These are phyloP conservation scores for Drosophila niveifrons DNA, from an alignment of 2,888 invertebrate species.

Conservation along the genomic window DNA sequence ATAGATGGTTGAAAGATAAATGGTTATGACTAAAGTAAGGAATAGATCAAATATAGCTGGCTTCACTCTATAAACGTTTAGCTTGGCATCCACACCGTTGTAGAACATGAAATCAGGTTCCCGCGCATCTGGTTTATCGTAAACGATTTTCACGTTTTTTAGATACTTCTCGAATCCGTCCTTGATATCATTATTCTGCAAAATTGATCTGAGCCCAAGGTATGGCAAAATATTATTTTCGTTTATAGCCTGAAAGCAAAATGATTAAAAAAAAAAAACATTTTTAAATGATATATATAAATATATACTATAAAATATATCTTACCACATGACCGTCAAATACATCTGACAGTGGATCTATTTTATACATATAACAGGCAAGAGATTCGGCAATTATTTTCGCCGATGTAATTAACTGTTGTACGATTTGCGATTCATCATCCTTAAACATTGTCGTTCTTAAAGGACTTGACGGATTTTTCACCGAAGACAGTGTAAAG, in stretches of 20 bases:
- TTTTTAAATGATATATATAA: not conserved
- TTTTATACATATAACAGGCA: slow-evolving; percentile 92
- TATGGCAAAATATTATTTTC: slow-evolving; percentile 90
- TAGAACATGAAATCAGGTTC: slow-evolving; percentile 98
- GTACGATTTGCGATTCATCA: slow-evolving; percentile 66
- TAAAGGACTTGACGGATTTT: slow-evolving; percentile 83
- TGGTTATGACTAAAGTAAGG: slow-evolving; percentile 93
- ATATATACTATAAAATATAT: slow-evolving; percentile 28
- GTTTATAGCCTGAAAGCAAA: slow-evolving; percentile 89
- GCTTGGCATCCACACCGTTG: slow-evolving; percentile 91
- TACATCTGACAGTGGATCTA: slow-evolving; percentile 87
- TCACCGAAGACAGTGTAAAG: slow-evolving; percentile 94
- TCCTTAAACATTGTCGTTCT: slow-evolving; percentile 84
- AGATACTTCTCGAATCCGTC: slow-evolving; percentile 91
- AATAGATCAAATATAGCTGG: slow-evolving; percentile 99
- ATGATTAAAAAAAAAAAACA: not conserved
- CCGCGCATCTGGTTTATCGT: slow-evolving; percentile 91
- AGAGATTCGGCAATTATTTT: slow-evolving; percentile 93
- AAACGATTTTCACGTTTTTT: slow-evolving; percentile 90
- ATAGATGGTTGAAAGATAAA: slow-evolving; percentile 94
- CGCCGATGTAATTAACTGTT: slow-evolving; percentile 87
- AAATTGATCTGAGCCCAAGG: slow-evolving; percentile 90
- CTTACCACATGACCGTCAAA: slow-evolving; percentile 92
- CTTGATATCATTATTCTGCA: slow-evolving; percentile 90
- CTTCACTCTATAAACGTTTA: slow-evolving; percentile 97